Percentiles rank a stretch among this genome's conserved stretches.
Evolutionary conservation across 1,140 invertebrate species (phyloP).

Genomic region (Sarcophaga bullata): DNA sequence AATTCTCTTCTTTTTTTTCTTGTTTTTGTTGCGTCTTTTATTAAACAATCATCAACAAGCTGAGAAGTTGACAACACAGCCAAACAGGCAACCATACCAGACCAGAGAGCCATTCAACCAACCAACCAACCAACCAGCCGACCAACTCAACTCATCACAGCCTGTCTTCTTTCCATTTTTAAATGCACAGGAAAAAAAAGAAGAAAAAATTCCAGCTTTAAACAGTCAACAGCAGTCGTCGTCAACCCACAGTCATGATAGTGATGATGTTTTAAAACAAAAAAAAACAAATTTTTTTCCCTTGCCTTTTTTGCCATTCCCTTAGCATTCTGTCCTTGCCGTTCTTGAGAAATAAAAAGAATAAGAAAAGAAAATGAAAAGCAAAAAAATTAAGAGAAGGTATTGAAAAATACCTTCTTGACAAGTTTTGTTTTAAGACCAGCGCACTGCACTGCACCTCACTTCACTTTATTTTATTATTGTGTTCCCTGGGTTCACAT

Average conservation of each 20-base stretch:
- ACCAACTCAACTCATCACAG: too few species aligned
- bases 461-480: too few species aligned
- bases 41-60: conserved; percentile 12
- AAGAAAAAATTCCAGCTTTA: too few species aligned
- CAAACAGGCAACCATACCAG: background rate
- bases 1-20: too few species aligned
- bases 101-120: background rate
- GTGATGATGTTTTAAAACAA: background rate
- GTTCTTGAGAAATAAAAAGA: too few species aligned
- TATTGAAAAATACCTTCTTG: background rate
- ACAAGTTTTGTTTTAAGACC: conserved; percentile 18
- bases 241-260: conserved; percentile 11
- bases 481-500: too few species aligned
- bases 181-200: too few species aligned
- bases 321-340: too few species aligned
- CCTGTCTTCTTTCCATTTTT: too few species aligned
- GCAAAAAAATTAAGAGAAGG: background rate
- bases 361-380: too few species aligned
- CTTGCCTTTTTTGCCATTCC: background rate
- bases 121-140: background rate
- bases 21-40: conserved; percentile 3
- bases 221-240: too few species aligned
- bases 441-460: background rate
- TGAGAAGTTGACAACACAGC: conserved; percentile 3
- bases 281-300: too few species aligned